A percentile compares a stretch with the other conserved stretches of the same genome.
phyloP scores from a whole-genome alignment of 1,140 invertebrate species.

The Drosophila grimshawi region DNA sequence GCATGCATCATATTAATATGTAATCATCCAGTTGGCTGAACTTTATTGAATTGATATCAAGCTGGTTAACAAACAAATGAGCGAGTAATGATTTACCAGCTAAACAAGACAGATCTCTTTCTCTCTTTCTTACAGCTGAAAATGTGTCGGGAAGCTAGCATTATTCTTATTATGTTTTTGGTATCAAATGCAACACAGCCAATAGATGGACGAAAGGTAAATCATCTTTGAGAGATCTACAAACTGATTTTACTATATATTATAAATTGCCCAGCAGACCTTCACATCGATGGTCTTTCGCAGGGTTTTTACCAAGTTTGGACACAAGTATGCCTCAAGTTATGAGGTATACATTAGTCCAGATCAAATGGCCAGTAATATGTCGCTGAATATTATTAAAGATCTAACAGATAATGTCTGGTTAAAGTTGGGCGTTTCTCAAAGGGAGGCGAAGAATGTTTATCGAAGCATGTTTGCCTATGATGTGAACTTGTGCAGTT shows the following conservation, averaged over 20 bases:
- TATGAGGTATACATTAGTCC: slow-evolving; percentile 42
- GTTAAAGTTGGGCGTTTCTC: slow-evolving; percentile 28
- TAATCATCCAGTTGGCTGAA: background rate
- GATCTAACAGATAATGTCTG: slow-evolving; percentile 46
- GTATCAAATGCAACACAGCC: background rate
- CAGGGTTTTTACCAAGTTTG: slow-evolving; percentile 23
- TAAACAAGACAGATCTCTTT: background rate
- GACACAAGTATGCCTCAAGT: slow-evolving; percentile 45
- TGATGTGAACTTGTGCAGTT: slow-evolving; percentile 56
- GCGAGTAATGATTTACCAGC: background rate
- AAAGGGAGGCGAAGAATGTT: slow-evolving; percentile 32
- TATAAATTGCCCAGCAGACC: slow-evolving; percentile 2
- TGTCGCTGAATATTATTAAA: slow-evolving; percentile 39
- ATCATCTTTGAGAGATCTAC: too few relatives aligned
- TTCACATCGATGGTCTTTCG: slow-evolving; percentile 45
- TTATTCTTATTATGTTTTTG: background rate
- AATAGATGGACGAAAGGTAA: slow-evolving; percentile 36
- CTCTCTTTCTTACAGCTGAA: background rate
- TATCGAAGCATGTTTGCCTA: slow-evolving; percentile 52
- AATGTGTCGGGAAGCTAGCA: background rate
- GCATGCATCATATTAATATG: background rate
- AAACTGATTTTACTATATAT: too few relatives aligned
- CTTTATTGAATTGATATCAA: background rate
- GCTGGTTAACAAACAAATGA: background rate
- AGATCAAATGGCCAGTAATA: slow-evolving; percentile 39